A percentile compares a stretch with the other conserved stretches of the same genome.
These are phyloP conservation scores for Gouania willdenowi DNA, from an alignment of 2,797 vertebrate species.

Conservation along the genomic window DNA sequence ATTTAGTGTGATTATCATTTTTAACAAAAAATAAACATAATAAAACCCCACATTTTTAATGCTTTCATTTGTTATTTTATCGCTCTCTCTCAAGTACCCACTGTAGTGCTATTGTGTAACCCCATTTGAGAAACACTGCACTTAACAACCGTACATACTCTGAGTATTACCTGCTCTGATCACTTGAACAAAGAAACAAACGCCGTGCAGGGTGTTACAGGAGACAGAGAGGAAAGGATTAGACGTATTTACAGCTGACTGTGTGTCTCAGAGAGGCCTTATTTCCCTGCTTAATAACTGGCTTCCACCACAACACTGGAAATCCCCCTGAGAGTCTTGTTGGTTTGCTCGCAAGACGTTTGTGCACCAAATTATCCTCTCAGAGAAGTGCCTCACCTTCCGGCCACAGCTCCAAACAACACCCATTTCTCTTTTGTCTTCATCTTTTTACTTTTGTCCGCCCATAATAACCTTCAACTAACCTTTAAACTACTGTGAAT, in stretches of 20 bases:
- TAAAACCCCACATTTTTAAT: no score
- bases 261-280: conserved; percentile 72
- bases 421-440: conserved; percentile 36
- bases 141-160: conserved; percentile 33
- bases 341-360: conserved; percentile 79
- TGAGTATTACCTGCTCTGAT: conserved; percentile 8
- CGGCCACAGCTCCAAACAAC: conserved; percentile 68
- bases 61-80: no score
- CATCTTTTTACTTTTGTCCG: conserved; percentile 75
- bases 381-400: conserved; percentile 81
- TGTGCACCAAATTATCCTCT: conserved; percentile 86
- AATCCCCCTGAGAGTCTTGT: conserved; percentile 79
- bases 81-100: no score
- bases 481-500: conserved; percentile 97
- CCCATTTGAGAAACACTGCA: conserved; percentile 13
- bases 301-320: conserved; percentile 81
- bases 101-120: no score
- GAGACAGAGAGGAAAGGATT: conserved; percentile 53
- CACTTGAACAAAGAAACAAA: conserved; percentile 25
- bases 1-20: no score
- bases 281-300: conserved; percentile 96
- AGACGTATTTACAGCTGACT: conserved; percentile 73
- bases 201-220: conserved; percentile 27
- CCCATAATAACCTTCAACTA: conserved; percentile 96
- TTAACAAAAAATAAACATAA: no score